Conservation (phyloP, 2,888 invertebrate genomes). For the Teleogryllus oceanicus region DNA sequence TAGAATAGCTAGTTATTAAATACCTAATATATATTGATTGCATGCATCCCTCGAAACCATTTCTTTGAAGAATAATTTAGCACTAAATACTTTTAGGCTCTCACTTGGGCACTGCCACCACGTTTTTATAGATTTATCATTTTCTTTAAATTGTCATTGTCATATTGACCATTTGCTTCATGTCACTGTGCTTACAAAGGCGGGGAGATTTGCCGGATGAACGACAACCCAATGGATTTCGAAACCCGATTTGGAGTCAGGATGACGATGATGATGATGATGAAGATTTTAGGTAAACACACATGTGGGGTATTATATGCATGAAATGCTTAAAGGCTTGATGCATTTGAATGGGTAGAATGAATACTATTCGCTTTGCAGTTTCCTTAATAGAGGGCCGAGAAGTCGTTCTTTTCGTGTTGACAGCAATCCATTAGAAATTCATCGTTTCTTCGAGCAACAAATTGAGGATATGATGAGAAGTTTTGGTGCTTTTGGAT, state of each 20-base stretch:
- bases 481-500: slow-evolving; percentile 23
- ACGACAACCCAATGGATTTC: slow-evolving; percentile 44
- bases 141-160: no score
- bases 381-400: neutral
- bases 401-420: slow-evolving; percentile 50
- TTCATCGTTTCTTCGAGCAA: slow-evolving; percentile 59
- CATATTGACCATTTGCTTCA: no score
- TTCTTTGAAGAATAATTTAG: neutral
- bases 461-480: slow-evolving; percentile 58
- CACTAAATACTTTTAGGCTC: no score
- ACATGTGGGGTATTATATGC: neutral
- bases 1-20: no score
- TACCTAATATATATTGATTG: no score
- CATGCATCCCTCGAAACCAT: neutral
- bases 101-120: no score
- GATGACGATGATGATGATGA: slow-evolving; percentile 49
- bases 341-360: neutral
- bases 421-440: slow-evolving; percentile 58
- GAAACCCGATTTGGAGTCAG: slow-evolving; percentile 47
- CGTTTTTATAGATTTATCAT: no score
- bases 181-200: no score
- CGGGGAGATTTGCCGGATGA: neutral
- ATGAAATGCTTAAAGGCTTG: neutral
- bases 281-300: slow-evolving; percentile 41
- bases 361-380: neutral